Percentiles rank a stretch among this genome's conserved stretches.
Evolutionary conservation across 1,140 invertebrate species (phyloP).

Genomic region (Papilio polytes): DNA sequence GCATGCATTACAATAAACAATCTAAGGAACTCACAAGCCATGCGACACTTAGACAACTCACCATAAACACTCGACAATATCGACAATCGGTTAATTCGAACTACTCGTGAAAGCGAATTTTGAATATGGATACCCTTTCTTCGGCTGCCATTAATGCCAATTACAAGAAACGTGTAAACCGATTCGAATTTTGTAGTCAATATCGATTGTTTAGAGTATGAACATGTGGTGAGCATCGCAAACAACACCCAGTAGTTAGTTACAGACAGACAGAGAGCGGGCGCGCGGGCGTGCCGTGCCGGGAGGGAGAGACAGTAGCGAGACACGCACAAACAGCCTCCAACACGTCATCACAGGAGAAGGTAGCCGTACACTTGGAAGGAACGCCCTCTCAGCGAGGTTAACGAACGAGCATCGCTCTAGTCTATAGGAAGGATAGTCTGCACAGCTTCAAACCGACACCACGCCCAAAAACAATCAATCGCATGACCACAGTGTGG

Average conservation of each 20-base stretch:
- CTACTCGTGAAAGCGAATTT: conserved; percentile 72
- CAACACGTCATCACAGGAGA: conserved; percentile 64
- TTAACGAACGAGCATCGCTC: conserved; percentile 74
- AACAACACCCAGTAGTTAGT: conserved; percentile 76
- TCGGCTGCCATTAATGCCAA: conserved; percentile 81
- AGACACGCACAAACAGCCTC: conserved; percentile 74
- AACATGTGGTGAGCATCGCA: conserved; percentile 74
- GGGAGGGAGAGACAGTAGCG: conserved; percentile 65
- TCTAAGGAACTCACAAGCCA: conserved; percentile 59
- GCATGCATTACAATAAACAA: conserved; percentile 51
- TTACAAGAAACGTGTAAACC: conserved; percentile 51
- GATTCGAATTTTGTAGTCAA: conserved; percentile 62
- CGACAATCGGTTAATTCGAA: conserved; percentile 80
- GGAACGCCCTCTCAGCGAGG: conserved; percentile 61
- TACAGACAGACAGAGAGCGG: conserved; percentile 63
- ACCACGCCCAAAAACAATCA: conserved; percentile 75
- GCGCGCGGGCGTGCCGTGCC: conserved; percentile 49
- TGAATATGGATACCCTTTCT: conserved; percentile 75
- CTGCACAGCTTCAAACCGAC: conserved; percentile 80
- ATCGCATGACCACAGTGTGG: conserved; percentile 60
- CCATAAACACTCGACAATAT: conserved; percentile 78
- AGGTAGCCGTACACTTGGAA: conserved; percentile 64
- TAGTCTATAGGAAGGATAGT: conserved; percentile 78
- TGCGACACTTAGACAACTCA: conserved; percentile 72
- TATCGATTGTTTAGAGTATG: conserved; percentile 80